Conservation (phyloP, 2,797 vertebrate species). For the Novumbra hubbsi region DNA sequence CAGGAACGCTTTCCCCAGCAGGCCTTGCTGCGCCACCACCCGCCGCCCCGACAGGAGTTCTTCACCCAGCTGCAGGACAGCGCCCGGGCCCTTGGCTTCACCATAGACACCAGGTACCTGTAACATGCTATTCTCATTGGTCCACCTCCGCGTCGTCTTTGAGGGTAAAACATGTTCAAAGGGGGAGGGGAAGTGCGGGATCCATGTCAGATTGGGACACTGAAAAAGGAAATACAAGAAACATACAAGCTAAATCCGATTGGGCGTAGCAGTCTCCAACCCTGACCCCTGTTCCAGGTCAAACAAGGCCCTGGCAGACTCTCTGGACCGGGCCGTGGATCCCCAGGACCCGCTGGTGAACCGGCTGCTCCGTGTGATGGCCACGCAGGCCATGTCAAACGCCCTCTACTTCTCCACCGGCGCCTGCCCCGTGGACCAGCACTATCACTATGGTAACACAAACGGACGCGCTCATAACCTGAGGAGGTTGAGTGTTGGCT, state of each 20-base stretch:
- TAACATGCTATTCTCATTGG: too few species aligned
- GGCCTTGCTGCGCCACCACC: constrained; percentile 87
- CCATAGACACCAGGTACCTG: constrained; percentile 84
- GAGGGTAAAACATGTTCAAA: too few species aligned
- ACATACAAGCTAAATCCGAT: neutral
- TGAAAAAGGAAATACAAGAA: neutral
- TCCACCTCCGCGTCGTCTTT: too few species aligned
- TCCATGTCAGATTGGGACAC: too few species aligned
- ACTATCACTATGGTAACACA: constrained; percentile 87
- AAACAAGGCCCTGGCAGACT: constrained; percentile 90
- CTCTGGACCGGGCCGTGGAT: constrained; percentile 86
- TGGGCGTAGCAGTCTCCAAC: neutral
- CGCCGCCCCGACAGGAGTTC: constrained; percentile 86
- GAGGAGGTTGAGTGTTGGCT: neutral
- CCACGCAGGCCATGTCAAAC: constrained; percentile 93
- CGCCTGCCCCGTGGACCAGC: constrained; percentile 76
- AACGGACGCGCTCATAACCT: too few species aligned
- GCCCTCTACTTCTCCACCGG: constrained; percentile 93
- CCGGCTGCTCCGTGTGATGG: constrained; percentile 87
- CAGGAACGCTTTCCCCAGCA: constrained; percentile 85
- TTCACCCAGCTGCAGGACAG: constrained; percentile 83
- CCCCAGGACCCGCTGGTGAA: constrained; percentile 86
- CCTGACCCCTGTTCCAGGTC: constrained; percentile 69
- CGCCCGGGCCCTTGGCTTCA: constrained; percentile 81
- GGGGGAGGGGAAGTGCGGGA: too few species aligned